Conservation (phyloP, 2,113 vertebrate genomes). For the Hydrolagus affinis region DNA sequence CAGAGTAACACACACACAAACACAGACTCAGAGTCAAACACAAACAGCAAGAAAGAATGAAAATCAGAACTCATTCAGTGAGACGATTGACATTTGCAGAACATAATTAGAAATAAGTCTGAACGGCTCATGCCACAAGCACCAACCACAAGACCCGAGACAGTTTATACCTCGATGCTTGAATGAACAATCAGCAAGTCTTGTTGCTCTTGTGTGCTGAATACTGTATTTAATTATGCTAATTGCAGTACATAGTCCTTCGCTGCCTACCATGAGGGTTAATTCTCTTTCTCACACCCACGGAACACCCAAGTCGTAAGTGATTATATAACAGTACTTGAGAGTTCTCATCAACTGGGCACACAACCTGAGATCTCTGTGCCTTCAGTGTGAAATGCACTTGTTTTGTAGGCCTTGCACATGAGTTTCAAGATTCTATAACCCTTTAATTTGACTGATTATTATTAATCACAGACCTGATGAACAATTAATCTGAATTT, state of each 20-base stretch:
- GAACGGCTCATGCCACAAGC: background rate
- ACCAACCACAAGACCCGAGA: background rate
- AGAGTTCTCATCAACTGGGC: background rate
- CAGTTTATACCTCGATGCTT: background rate
- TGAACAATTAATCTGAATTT: too few species aligned
- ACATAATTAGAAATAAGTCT: background rate
- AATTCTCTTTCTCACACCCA: background rate
- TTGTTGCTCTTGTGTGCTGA: background rate
- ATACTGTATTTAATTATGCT: background rate
- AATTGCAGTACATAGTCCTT: background rate
- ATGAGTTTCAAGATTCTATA: background rate
- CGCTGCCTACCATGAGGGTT: background rate
- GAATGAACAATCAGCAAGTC: constrained; percentile 5
- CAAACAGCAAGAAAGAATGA: background rate
- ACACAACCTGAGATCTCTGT: background rate
- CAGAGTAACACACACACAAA: background rate
- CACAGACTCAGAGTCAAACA: background rate
- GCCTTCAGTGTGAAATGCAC: background rate
- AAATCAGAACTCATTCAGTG: background rate
- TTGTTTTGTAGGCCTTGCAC: background rate
- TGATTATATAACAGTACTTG: background rate
- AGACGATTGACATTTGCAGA: background rate
- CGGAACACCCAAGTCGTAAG: background rate
- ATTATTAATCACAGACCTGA: background rate
- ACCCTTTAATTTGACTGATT: background rate